Percentiles rank a stretch among this genome's conserved stretches.
phyloP scores from a whole-genome alignment of 2,797 vertebrate species.

The Poecilia velifera region DNA sequence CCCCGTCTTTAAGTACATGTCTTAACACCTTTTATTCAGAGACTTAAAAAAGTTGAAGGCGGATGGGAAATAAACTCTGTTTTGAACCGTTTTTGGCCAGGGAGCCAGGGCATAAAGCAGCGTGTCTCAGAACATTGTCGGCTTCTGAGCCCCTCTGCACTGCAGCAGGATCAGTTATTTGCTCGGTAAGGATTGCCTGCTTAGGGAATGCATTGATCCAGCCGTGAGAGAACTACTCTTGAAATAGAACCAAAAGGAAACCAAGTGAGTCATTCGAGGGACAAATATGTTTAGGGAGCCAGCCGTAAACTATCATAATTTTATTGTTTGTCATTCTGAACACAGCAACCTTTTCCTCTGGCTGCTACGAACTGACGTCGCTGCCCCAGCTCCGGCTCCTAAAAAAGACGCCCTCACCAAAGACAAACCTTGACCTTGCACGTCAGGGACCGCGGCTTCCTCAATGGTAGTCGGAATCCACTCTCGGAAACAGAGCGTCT shows the following conservation, averaged over 20 bases:
- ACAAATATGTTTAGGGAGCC: constrained; percentile 35
- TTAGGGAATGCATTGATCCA: constrained; percentile 74
- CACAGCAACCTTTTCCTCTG: constrained; percentile 13
- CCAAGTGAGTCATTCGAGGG: constrained; percentile 31
- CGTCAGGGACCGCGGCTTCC: constrained; percentile 55
- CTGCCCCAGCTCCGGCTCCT: constrained; percentile 36
- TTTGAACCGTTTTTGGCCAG: constrained; percentile 27
- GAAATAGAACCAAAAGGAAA: constrained; percentile 73
- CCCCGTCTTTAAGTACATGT: constrained; percentile 24
- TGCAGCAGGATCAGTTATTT: constrained; percentile 53
- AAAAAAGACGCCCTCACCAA: constrained; percentile 46
- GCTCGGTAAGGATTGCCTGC: constrained; percentile 48
- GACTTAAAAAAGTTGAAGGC: constrained; percentile 17
- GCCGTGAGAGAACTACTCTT: constrained; percentile 61
- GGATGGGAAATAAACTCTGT: constrained; percentile 1
- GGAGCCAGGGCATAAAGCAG: constrained; percentile 43
- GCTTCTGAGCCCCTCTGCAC: constrained; percentile 42
- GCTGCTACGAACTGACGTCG: constrained; percentile 4
- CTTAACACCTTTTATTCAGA: constrained; percentile 36
- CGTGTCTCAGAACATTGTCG: constrained; percentile 50
- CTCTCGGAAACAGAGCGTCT: constrained; percentile 47
- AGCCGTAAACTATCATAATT: constrained; percentile 35
- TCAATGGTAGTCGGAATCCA: constrained; percentile 38
- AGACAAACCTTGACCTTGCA: constrained; percentile 72
- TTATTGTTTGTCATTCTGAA: constrained; percentile 33